A percentile compares a stretch with the other conserved stretches of the same genome.
Evolutionary conservation across 2,113 vertebrate genomes (phyloP).

Genomic region (Madoqua kirkii): DNA sequence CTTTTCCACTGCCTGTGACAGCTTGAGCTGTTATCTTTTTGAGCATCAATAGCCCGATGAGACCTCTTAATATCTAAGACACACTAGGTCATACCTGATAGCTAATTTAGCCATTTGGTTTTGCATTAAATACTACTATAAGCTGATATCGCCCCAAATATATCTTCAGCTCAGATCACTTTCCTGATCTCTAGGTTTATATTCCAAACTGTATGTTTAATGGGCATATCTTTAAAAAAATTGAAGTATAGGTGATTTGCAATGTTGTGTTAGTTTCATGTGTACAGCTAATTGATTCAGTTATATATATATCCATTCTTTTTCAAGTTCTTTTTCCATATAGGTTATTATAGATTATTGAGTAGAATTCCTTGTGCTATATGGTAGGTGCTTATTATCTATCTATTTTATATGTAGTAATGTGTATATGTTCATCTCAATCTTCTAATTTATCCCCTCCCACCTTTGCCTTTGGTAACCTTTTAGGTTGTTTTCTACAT

Average conservation of each 20-base stretch:
- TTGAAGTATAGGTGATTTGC: background rate
- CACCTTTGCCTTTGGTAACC: background rate
- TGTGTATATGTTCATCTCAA: background rate
- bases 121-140: background rate
- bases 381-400: background rate
- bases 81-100: background rate
- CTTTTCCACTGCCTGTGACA: background rate
- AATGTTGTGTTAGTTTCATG: background rate
- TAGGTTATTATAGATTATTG: background rate
- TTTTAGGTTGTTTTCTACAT: background rate
- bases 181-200: background rate
- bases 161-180: background rate
- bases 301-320: background rate
- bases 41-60: background rate
- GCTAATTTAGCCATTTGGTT: background rate
- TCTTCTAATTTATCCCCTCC: background rate
- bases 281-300: background rate
- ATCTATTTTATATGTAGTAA: background rate
- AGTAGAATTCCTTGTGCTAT: background rate
- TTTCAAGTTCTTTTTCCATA: background rate
- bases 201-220: background rate
- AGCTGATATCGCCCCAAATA: background rate
- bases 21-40: background rate
- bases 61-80: background rate
- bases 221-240: background rate